phyloP scores from a whole-genome alignment of 1,140 invertebrate genomes.

The Anoplophora glabripennis region DNA sequence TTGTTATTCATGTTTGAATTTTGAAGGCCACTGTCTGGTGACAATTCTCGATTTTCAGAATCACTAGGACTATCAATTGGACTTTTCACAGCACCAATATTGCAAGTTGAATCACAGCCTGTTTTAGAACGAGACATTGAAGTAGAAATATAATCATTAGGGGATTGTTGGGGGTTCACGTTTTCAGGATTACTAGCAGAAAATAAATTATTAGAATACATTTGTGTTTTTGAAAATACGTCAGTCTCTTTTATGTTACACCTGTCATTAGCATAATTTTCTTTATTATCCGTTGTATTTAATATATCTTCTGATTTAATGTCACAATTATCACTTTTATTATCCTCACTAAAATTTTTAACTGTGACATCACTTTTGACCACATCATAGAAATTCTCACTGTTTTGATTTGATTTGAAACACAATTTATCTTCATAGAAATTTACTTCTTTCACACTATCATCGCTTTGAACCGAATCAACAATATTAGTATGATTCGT shows the following conservation, averaged over 20 bases:
- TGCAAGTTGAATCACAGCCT: conserved; percentile 36
- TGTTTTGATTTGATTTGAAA: conserved; percentile 3
- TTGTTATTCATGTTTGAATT: conserved; percentile 20
- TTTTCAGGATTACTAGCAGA: conserved; percentile 9
- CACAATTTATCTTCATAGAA: conserved; percentile 16
- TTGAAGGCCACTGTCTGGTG: conserved; percentile 24
- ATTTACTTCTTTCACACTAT: conserved; percentile 21
- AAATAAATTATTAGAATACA: conserved; percentile 15
- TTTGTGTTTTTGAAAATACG: conserved; percentile 8
- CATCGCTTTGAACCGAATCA: neutral
- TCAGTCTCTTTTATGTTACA: conserved; percentile 8
- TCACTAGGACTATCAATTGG: conserved; percentile 25
- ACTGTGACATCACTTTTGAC: too few relatives aligned
- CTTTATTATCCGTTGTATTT: conserved; percentile 17
- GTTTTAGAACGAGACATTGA: conserved; percentile 21
- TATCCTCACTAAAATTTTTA: neutral
- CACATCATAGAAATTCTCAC: too few relatives aligned
- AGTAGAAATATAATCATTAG: conserved; percentile 20
- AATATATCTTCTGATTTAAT: conserved; percentile 11
- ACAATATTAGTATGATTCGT: conserved; percentile 13
- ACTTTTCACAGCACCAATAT: conserved; percentile 31
- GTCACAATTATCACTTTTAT: conserved; percentile 13
- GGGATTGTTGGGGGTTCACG: neutral
- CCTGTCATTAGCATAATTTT: conserved; percentile 14
- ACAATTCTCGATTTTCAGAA: conserved; percentile 20